phyloP scores from a whole-genome alignment of 2,797 vertebrate species.

The Phoxinus dragarum region DNA sequence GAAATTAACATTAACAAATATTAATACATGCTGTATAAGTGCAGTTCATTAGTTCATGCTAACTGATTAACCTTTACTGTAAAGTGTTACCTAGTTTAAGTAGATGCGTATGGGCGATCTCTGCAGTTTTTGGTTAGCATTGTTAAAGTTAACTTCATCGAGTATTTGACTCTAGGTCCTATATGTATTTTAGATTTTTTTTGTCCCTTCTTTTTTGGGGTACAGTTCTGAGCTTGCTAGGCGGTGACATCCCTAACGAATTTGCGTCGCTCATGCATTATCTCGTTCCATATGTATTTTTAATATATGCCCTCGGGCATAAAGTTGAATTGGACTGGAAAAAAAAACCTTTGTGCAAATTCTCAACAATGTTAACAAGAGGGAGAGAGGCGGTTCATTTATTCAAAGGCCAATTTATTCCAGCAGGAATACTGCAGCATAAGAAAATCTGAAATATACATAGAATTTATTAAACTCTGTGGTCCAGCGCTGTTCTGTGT shows the following conservation, averaged over 20 bases:
- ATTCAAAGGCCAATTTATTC: conserved; percentile 88
- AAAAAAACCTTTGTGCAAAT: conserved; percentile 81
- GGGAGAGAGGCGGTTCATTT: conserved; percentile 81
- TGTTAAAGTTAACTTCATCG: conserved; percentile 59
- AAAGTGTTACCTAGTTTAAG: not conserved
- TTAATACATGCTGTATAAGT: too few relatives aligned
- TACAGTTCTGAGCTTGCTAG: conserved; percentile 70
- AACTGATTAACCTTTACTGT: too few relatives aligned
- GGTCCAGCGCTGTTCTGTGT: conserved; percentile 68
- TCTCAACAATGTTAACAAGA: conserved; percentile 84
- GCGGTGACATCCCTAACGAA: conserved; percentile 78
- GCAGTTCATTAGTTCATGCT: too few relatives aligned
- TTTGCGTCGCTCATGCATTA: conserved; percentile 82
- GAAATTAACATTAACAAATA: too few relatives aligned
- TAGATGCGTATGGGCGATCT: conserved; percentile 17
- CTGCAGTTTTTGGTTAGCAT: conserved; percentile 58
- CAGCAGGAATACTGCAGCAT: conserved; percentile 77
- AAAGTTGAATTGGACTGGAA: conserved; percentile 83
- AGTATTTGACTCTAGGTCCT: conserved; percentile 58
- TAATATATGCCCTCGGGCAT: conserved; percentile 84
- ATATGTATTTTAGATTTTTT: conserved; percentile 46
- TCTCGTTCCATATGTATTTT: conserved; percentile 85
- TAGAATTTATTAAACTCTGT: conserved; percentile 83
- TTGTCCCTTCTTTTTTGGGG: conserved; percentile 66
- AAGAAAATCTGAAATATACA: conserved; percentile 73